A percentile compares a stretch with the other conserved stretches of the same genome.
Conservation (phyloP, 2,888 invertebrate species). For the Siphonodentalium dalli region DNA sequence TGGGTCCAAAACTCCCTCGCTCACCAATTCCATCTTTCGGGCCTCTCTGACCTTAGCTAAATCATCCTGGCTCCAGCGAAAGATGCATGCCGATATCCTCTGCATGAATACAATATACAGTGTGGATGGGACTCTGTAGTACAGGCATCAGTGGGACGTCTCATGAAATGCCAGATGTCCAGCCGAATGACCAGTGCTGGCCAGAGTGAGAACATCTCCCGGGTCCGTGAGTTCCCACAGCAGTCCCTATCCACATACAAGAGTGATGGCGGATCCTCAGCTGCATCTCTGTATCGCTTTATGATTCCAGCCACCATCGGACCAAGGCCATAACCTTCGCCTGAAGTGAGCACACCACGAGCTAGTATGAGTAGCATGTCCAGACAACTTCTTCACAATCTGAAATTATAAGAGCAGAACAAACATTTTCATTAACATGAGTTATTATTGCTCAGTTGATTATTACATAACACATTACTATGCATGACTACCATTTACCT, state of each 20-base stretch:
- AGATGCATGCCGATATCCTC: slow-evolving; percentile 24
- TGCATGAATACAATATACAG: slow-evolving; percentile 29
- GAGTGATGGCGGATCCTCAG: slow-evolving; percentile 24
- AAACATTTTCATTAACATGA: no score
- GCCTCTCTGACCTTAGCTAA: no score
- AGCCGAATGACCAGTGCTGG: slow-evolving; percentile 13
- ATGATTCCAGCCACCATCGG: slow-evolving; percentile 26
- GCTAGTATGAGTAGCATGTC: no score
- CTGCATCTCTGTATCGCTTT: slow-evolving; percentile 24
- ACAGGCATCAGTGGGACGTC: slow-evolving; percentile 19
- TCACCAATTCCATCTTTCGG: slow-evolving; percentile 2
- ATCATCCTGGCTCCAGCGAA: slow-evolving; percentile 23
- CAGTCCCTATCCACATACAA: slow-evolving; percentile 38
- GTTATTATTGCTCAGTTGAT: no score
- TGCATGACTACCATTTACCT: no score
- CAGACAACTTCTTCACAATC: no score
- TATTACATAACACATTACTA: no score
- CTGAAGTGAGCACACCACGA: slow-evolving; percentile 31
- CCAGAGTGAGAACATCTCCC: slow-evolving; percentile 11
- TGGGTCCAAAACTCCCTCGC: neutral
- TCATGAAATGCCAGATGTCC: slow-evolving; percentile 35
- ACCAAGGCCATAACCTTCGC: slow-evolving; percentile 25
- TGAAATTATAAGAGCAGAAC: no score
- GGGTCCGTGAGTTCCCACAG: slow-evolving; percentile 19
- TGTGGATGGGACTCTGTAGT: slow-evolving; percentile 28